Base-by-base conservation (phyloP, 2,888 invertebrate genomes). In the Strigamia transsilvanica region DNA sequence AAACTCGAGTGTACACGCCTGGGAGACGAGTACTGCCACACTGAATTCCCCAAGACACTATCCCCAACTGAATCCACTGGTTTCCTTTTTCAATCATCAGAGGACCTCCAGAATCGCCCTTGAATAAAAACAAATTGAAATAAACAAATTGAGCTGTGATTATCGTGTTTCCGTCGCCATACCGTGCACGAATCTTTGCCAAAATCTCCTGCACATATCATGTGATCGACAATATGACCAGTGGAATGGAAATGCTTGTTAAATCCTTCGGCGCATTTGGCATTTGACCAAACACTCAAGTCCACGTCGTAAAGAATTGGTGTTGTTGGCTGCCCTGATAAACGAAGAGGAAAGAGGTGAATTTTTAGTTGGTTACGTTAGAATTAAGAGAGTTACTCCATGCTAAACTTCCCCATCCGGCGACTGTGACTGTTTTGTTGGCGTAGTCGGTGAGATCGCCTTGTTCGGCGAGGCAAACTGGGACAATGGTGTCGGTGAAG, bases 181-280 rank as follows among this genome's bases (percentile, higher is more conserved):
- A 96, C 96, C 88, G 95, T 95, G 88, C 96, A 96, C 23, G 96
- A 96, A 88, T 96, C 96, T 89, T 92, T 93, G 83, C 92, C 91
- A 13, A 93, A 93, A 88, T 92, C 92, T 0, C 96, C 96, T 79
- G 96, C 96, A 87, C 96, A 96, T 9, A 96, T 88, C 92, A 96
- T 95, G 86, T 94, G 93, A 12, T 94, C 94, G 0, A 94, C 93
- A 83, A 96, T 96, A 32, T 96, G 96, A 27, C 94, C 96, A 0
- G 96, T 94, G 6, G 80, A 46, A 15, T 83, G 83, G 82, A 85
- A 86, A 73, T 82, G 84, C 12, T 10, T 23, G 6, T 80, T 27
- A 51, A 82, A 83, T 23, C 73, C 42, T 12, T 66, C 46, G 15
- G 80, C 73, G 78, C 85, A 86, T 42, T 84, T 80, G 0, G 80